Conservation (phyloP, 2,888 invertebrate genomes). For the Dysmachus trigonus region DNA sequence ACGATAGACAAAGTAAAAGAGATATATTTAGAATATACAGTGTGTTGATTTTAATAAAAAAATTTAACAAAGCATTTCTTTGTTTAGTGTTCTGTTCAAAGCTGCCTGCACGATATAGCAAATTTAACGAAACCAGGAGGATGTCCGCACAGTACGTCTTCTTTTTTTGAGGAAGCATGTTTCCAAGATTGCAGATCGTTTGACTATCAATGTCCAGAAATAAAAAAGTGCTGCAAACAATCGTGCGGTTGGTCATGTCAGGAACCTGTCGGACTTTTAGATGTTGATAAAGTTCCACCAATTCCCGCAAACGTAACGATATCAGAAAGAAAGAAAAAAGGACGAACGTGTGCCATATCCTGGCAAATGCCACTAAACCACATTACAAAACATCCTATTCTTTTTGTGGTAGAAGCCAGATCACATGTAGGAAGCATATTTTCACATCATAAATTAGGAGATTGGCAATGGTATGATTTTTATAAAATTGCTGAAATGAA, state of each 20-base stretch:
- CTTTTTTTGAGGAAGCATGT: constrained; percentile 54
- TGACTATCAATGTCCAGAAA: constrained; percentile 75
- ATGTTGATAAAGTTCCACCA: constrained; percentile 69
- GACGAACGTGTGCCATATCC: constrained; percentile 44
- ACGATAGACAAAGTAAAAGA: constrained; percentile 21
- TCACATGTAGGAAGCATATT: constrained; percentile 75
- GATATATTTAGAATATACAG: neutral
- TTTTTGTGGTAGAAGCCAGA: constrained; percentile 75
- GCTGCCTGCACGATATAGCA: constrained; percentile 55
- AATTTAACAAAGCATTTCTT: constrained; percentile 9
- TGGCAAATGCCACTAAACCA: constrained; percentile 47
- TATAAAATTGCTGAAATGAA: constrained; percentile 59
- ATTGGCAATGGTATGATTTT: constrained; percentile 68
- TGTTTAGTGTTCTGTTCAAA: constrained; percentile 42
- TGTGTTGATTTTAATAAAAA: neutral
- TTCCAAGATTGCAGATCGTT: constrained; percentile 58
- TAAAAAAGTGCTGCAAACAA: constrained; percentile 75
- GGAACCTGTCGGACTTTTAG: constrained; percentile 67
- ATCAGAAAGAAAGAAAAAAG: constrained; percentile 65
- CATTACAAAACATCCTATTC: constrained; percentile 54
- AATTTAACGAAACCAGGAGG: constrained; percentile 58
- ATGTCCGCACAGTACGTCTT: constrained; percentile 56
- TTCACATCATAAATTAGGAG: constrained; percentile 71
- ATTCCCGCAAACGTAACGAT: constrained; percentile 71
- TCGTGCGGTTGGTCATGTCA: constrained; percentile 76